Evolutionary conservation across 2,888 invertebrate genomes (phyloP), one percentile per base, ranked within the genome.

Genomic region (Diogma glabrata): DNA sequence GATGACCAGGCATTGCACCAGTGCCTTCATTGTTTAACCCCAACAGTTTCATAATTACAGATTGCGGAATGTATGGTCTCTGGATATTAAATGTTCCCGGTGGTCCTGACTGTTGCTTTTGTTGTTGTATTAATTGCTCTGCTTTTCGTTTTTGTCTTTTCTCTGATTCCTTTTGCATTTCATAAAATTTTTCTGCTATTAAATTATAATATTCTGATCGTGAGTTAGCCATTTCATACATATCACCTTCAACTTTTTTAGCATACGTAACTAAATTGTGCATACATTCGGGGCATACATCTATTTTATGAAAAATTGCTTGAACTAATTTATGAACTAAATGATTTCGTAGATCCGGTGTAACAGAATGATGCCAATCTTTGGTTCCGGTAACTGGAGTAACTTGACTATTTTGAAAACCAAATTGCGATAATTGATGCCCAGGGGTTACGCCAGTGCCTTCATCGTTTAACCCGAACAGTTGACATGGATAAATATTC

Each of bases 281-380:
- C 90, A 99, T 95, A 60, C 97, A 78, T 67, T 90, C 90, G 8
- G 99, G 99, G n/a, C n/a, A n/a, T n/a, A n/a, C n/a, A 72, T 97
- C 96, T 10, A 95, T 94, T 49, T 93, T 94, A 7, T 99, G 99
- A 72, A 99, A 97, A 69, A 99, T 99, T 53, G 97, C 96, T 79
- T 97, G 96, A 58, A 99, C 97, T 67, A 99, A 75, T 76, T 99
- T 99, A 72, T 97, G 94, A 61, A 99, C 99, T 60, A 99, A 82
- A 71, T 99, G 99, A 74, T 96, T 97, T 64, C 99, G 81, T 69
- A 99, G 82, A 77, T 99, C 97, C 57, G 89, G 88, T 53, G 94
- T 96, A 58, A 99, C 95, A 58, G 88, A 87, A 69, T 91, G 88
- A 67, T 96, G 94, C 97, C 96, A 97, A 69, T 95, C 94, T 73